These are phyloP conservation scores for Ptychoptera contaminata DNA, from an alignment of 2,888 invertebrate species.

Conservation along the genomic window DNA sequence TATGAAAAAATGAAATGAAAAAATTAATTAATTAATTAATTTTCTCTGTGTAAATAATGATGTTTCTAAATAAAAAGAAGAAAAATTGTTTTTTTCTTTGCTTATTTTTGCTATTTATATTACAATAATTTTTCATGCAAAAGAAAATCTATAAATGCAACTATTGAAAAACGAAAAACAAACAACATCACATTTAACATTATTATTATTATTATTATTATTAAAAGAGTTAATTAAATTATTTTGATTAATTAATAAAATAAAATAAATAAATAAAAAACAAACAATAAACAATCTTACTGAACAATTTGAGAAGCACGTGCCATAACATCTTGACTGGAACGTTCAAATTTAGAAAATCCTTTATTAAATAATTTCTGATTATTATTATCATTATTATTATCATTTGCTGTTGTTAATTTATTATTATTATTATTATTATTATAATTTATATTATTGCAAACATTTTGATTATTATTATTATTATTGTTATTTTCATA, in stretches of 20 bases:
- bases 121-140: too few relatives aligned
- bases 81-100: not conserved
- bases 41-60: too few relatives aligned
- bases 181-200: slow-evolving; percentile 1
- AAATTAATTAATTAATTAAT: slow-evolving; percentile 15
- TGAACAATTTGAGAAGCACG: slow-evolving; percentile 76
- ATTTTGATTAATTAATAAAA: too few relatives aligned
- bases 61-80: slow-evolving; percentile 13
- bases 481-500: slow-evolving; percentile 14
- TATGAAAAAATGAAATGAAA: slow-evolving; percentile 12
- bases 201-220: slow-evolving; percentile 7
- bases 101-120: too few relatives aligned
- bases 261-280: slow-evolving; percentile 31
- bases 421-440: not conserved
- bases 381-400: slow-evolving; percentile 17
- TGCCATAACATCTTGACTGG: slow-evolving; percentile 56
- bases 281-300: slow-evolving; percentile 40
- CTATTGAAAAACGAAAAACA: too few relatives aligned
- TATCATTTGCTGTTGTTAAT: slow-evolving; percentile 13
- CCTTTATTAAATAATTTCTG: slow-evolving; percentile 14
- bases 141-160: too few relatives aligned
- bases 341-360: slow-evolving; percentile 16
- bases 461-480: not conserved
- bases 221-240: slow-evolving; percentile 5
- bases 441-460: not conserved